Base-by-base conservation (phyloP, 1,140 invertebrate genomes). In the Lutraria rhynchaena region DNA sequence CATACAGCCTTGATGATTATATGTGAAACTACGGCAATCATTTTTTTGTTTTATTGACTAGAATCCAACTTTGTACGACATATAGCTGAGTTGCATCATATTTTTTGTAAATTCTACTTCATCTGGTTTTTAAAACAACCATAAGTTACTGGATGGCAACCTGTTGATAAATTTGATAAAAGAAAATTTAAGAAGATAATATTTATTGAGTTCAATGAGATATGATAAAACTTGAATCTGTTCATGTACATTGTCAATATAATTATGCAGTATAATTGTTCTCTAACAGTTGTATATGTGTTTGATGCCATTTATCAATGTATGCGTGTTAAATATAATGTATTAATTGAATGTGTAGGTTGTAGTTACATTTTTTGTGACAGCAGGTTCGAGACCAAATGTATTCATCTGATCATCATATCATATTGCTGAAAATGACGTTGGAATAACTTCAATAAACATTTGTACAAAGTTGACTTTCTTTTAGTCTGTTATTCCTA, bases 391-490 rank as follows among this genome's bases (percentile, higher is more conserved):
- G 35, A 77, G 75, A 77, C 75, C 75, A 77, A 77, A 65, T 46
- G 49, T 65, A 49, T 15, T 65, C 63, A 46, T 46, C 24, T 75
- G 3, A 55, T 67, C 46, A 65, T 67, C 75, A 77, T 77, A 77
- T 77, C 75, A 77, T 63, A 24, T 67, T 41, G 61, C 60, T 41
- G 49, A 65, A 37, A n/a, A 65, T 55, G 55, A 67, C 51, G 57
- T 77, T 77, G 75, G 75, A 77, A 63, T 65, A 55, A 77, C 15
- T 65, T 77, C 60, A 77, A 77, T 77, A 77, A 77, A 77, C 75
- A 77, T 77, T 77, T 77, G 75, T 77, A 77, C 75, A 77, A 77
- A 77, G 75, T 55, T 22, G n/a, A n/a, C n/a, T n/a, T n/a, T n/a
- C n/a, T n/a, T n/a, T n/a, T n/a, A n/a, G n/a, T n/a, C n/a, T n/a